Evolutionary conservation across 2,113 vertebrate genomes (phyloP).

Genomic region (Pelusios castaneus): DNA sequence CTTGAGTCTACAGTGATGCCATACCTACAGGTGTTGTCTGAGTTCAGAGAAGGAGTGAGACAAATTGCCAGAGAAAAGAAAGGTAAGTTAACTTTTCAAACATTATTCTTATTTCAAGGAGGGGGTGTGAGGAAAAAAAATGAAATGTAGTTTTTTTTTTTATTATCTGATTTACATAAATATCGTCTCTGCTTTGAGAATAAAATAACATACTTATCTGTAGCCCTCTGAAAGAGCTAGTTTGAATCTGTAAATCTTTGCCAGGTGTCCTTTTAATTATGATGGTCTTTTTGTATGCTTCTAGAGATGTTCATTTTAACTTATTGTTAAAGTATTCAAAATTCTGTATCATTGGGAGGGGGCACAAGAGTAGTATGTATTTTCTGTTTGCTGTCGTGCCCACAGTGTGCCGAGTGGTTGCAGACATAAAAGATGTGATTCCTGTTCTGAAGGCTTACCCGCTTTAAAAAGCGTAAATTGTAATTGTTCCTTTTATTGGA

Average conservation of each 20-base stretch:
- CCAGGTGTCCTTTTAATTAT: constrained; percentile 3
- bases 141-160: not conserved
- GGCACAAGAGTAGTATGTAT: not conserved
- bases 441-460: not conserved
- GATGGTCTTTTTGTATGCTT: not conserved
- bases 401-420: not conserved
- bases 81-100: constrained; percentile 76
- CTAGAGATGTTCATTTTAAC: not conserved
- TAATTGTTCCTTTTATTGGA: not conserved
- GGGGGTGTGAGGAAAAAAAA: fast-evolving
- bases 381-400: constrained; percentile 9
- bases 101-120: fast-evolving
- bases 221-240: not conserved
- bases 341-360: not conserved
- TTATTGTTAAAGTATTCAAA: not conserved
- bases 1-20: constrained; percentile 93
- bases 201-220: not conserved
- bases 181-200: not conserved
- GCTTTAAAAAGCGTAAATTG: not conserved
- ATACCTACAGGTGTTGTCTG: constrained; percentile 89
- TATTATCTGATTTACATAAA: not conserved
- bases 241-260: constrained; percentile 21
- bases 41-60: constrained; percentile 91
- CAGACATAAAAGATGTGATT: not conserved
- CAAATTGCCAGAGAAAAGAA: constrained; percentile 90